Base-by-base conservation (phyloP, 2,888 invertebrate species). In the Ophion slaviceki region DNA sequence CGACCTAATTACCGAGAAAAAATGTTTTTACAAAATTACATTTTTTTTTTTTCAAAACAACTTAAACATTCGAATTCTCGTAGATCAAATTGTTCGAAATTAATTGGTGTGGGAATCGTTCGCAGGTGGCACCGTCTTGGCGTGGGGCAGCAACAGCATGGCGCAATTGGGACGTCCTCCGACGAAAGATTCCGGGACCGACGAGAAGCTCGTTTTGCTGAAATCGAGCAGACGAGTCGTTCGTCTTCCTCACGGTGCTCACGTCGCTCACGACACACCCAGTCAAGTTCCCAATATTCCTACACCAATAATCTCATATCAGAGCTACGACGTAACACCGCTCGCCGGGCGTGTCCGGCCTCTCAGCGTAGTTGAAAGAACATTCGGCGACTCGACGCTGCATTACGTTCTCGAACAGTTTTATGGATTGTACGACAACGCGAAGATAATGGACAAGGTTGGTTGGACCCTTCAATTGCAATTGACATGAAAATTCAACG, bases 151-250 rank as follows among this genome's bases (percentile, higher is more conserved):
- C 88, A 96, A 96, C 88, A 96, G 95, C 76, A 94, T 95, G 92
- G 96, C 96, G 59, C 97, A 96, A 94, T 92, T 96, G 92, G 95
- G 95, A 4, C 94, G 94, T 87, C 94, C 95, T 67, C 95, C 95
- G 11, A 93, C 95, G 28, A 96, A 95, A 85, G 95, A 96, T 77
- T 95, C 95, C 88, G 95, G 94, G 72, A 95, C 94, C 45, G 95
- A 95, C 77, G 92, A 92, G 24, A 78, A 95, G 94, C 93, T 97
- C 11, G 95, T 97, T 36, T 95, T 96, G 93, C 95, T 97, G 92
- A 96, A 96, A 92, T 96, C 96, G 10, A 96, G 96, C 0, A 96
- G 96, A 92, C 95, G 97, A n/a, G 95, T 97, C 4, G 95, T 97
- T 66, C 96, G 96, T 92, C 95, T 97, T 77, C 96, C 96, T 59